Evolutionary conservation across 2,797 vertebrate genomes (phyloP).

Genomic region (Chrosomus eos): DNA sequence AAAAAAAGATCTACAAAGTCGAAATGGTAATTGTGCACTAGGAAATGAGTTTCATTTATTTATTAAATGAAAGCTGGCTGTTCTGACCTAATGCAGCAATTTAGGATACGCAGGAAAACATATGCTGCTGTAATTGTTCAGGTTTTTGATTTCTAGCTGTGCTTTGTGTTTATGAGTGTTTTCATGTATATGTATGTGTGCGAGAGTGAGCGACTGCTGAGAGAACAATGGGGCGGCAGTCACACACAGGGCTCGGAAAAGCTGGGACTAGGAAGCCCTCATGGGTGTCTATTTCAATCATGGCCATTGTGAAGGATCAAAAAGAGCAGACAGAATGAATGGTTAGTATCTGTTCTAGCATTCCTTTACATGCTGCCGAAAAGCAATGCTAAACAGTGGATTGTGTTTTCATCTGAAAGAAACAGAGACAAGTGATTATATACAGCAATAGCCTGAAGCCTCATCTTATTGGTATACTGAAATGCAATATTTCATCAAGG

Average conservation of each 20-base stretch:
- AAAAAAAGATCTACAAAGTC: slow-evolving; percentile 70
- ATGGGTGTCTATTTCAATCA: slow-evolving; percentile 53
- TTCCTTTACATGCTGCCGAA: slow-evolving; percentile 45
- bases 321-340: slow-evolving; percentile 50
- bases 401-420: slow-evolving; percentile 41
- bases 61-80: slow-evolving; percentile 90
- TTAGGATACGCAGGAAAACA: slow-evolving; percentile 68
- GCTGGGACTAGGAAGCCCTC: slow-evolving; percentile 30
- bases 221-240: slow-evolving; percentile 46
- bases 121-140: slow-evolving; percentile 71
- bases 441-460: slow-evolving; percentile 37
- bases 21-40: slow-evolving; percentile 86
- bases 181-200: slow-evolving; percentile 44
- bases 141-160: slow-evolving; percentile 59
- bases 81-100: slow-evolving; percentile 88
- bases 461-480: slow-evolving; percentile 23
- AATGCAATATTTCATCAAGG: slow-evolving; percentile 35
- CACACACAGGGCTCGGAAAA: slow-evolving; percentile 38
- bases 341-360: slow-evolving; percentile 35
- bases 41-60: slow-evolving; percentile 86
- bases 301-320: slow-evolving; percentile 55
- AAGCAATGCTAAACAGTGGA: slow-evolving; percentile 34
- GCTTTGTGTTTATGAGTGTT: slow-evolving; percentile 37
- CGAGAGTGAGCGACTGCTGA: slow-evolving; percentile 7
- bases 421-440: slow-evolving; percentile 36